Percentiles rank a stretch among this genome's conserved stretches.
Conservation (phyloP, 2,888 invertebrate species). For the Emmelina monodactyla region DNA sequence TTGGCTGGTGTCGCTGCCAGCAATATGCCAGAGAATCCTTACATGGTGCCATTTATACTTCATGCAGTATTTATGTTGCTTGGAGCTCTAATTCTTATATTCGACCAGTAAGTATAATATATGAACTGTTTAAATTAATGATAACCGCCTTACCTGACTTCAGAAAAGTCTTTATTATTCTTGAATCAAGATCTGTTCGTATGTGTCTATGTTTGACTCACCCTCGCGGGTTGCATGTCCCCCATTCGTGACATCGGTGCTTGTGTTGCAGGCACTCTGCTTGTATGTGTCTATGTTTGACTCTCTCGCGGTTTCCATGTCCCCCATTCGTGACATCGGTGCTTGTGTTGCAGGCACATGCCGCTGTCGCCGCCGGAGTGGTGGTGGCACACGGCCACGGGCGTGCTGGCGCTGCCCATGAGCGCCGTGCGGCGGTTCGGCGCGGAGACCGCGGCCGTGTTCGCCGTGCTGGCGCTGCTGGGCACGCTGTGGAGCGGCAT, state of each 20-base stretch:
- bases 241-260: no score
- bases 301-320: no score
- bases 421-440: constrained; percentile 78
- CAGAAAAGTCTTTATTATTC: no score
- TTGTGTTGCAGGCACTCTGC: no score
- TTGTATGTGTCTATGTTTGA: no score
- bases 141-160: no score
- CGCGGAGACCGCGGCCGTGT: constrained; percentile 75
- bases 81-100: constrained; percentile 67
- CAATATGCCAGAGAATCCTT: constrained; percentile 43
- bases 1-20: constrained; percentile 54
- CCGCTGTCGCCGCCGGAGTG: constrained; percentile 84
- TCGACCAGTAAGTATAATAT: constrained; percentile 66
- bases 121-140: no score
- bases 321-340: no score
- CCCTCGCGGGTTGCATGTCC: no score
- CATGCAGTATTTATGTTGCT: constrained; percentile 60
- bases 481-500: constrained; percentile 84
- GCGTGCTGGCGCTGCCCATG: constrained; percentile 81
- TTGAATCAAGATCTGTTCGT: no score
- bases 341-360: constrained; percentile 74
- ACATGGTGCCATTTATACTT: constrained; percentile 67
- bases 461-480: constrained; percentile 72
- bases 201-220: no score
- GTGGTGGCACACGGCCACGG: constrained; percentile 88